Evolutionary conservation across 2,113 vertebrate genomes (phyloP), one percentile per base, ranked within the genome.

Genomic region (Malurus alboscapulatus): DNA sequence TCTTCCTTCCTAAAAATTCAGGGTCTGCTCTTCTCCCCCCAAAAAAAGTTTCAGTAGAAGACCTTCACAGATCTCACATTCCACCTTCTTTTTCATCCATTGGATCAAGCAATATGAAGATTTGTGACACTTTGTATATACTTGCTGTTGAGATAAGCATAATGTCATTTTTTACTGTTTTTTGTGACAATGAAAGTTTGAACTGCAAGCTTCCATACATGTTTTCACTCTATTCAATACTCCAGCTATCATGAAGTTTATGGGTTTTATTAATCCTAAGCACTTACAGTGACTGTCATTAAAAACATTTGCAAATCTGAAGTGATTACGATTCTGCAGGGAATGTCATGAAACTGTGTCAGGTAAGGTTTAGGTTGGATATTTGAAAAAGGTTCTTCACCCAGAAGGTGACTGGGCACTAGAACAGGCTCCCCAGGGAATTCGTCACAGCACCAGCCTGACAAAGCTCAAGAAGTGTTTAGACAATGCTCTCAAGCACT

Each of bases 361-460:
- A 40, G 24, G 9, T 24, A 14, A 25, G 10, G 12, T 1, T 66
- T 34, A 21, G 6, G 13, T 2, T 40, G 9, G 12, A 12, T 20
- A 17, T 17, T 2, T 21, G 9, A 29, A 21, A 30, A 53, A 53
- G 4, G 6, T 25, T 59, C 6, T 73, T 81, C 22, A 17, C 15
- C 24, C 10, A n/a, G n/a, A 40, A 3, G 15, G 8, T n/a, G 53
- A 1, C 0, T 53, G 53, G 22, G 7, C 3, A 24, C 27, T 40
- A 24, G 13, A 6, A 45, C 7, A 59, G 8, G 24, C 10, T 53
- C 3, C 29, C 16, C 27, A 45, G 29, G 4, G 16, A n/a, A 30
- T 6, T 17, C 11, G 6, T 34, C 19, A 74, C 9, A 40, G 13
- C 10, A 34, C 6, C 22, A 59, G 10, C 4, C n/a, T 61, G 38